Percentiles rank a stretch among this genome's conserved stretches.
phyloP scores from a whole-genome alignment of 2,888 invertebrate genomes.

The Brassicogethes aeneus region DNA sequence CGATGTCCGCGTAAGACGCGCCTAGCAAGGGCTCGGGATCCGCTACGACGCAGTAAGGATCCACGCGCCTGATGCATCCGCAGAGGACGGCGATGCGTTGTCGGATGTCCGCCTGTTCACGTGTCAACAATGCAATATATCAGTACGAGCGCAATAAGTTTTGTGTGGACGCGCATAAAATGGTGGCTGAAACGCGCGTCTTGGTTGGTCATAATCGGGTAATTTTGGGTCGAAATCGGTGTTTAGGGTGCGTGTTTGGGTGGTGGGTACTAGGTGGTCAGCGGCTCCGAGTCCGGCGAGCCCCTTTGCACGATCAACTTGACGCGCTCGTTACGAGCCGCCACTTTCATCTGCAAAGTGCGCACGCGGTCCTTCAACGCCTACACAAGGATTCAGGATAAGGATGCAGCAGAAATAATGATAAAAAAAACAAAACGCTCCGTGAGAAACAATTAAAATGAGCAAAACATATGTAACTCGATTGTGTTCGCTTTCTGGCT shows the following conservation, averaged over 20 bases:
- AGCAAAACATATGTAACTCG: constrained; percentile 27
- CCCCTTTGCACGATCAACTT: constrained; percentile 82
- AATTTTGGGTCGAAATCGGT: constrained; percentile 17
- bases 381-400: constrained; percentile 43
- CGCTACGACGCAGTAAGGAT: constrained; percentile 58
- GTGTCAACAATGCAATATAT: constrained; percentile 31
- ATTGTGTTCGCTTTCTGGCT: constrained; percentile 35
- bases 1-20: constrained; percentile 59
- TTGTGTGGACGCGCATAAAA: constrained; percentile 29
- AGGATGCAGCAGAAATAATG: constrained; percentile 39
- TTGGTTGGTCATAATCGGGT: constrained; percentile 21
- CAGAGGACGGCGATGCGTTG: constrained; percentile 65
- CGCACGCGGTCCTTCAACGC: constrained; percentile 79
- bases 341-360: constrained; percentile 79
- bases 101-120: constrained; percentile 43
- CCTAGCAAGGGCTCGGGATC: constrained; percentile 44
- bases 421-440: constrained; percentile 39
- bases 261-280: constrained; percentile 48
- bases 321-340: constrained; percentile 79
- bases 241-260: constrained; percentile 22
- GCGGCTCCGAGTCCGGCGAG: constrained; percentile 70
- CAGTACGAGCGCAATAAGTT: constrained; percentile 25
- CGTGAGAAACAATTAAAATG: constrained; percentile 30
- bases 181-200: constrained; percentile 39
- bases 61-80: constrained; percentile 63